Evolutionary conservation across 64 coral and sea anemone genomes (phyloP), one percentile per base, ranked within the genome.

Genomic region (Orbicella faveolata): DNA sequence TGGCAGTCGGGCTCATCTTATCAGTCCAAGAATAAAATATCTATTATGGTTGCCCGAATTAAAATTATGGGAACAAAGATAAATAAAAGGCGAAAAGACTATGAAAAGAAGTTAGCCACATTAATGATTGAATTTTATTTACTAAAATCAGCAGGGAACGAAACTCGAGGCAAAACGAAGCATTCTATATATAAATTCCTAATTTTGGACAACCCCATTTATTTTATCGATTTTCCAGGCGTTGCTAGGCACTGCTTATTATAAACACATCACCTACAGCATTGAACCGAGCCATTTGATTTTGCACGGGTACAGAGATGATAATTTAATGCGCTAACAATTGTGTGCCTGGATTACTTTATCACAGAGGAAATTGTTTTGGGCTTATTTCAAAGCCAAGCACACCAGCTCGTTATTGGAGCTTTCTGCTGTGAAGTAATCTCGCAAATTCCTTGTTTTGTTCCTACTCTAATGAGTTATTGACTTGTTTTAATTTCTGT

Each of bases 261-360:
- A 59, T 57, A 79, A 79, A 25, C 77, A 79, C 13, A 79, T 21
- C n/a, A 0, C 23, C 2, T 52, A 52, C 23, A 79, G 1, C 25
- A 59, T 34, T 53, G 4, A n/a, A 79, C 4, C 48, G 77, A 79
- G 34, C 52, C 61, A 30, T 79, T 79, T 79, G 16, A 79, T 57
- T 79, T 79, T 79, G 10, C 51, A 57, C 13, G 52, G 77, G 6
- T 16, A 14, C 33, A 30, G 44, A 26, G 23, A 79, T 52, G 18
- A 39, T 79, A 48, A 79, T 79, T 54, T 34, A 79, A 25, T 79
- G 77, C 8, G 23, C 77, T 57, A 59, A n/a, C 77, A 70, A 70
- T 70, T 70, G 20, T 79, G 12, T 19, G 52, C 0, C 20, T 59
- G 10, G 51, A 79, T 59, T 59, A n/a, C 57, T 57, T 59, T 1